Evolutionary conservation across 1,140 invertebrate genomes (phyloP).

Genomic region (Pararge aegeria): DNA sequence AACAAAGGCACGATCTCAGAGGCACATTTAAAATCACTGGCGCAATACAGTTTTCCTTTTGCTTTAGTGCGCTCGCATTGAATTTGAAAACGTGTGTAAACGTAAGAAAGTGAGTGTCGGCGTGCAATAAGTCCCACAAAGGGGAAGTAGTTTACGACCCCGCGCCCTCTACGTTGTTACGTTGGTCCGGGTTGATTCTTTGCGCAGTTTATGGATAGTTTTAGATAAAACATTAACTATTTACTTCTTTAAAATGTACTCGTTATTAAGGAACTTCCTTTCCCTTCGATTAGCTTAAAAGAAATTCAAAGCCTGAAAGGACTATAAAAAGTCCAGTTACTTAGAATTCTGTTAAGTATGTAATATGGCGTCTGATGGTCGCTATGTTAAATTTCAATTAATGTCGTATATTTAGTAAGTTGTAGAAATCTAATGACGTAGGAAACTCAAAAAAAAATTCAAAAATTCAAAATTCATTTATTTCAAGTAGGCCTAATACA

Average conservation of each 20-base stretch:
- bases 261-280: not conserved
- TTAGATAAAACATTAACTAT: conserved; percentile 25
- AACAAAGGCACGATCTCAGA: conserved; percentile 9
- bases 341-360: no score
- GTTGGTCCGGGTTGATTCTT: conserved; percentile 67
- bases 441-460: no score
- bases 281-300: no score
- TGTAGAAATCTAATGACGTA: no score
- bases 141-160: conserved; percentile 70
- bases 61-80: conserved; percentile 22
- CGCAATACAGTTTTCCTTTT: conserved; percentile 17
- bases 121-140: conserved; percentile 28
- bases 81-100: conserved; percentile 42
- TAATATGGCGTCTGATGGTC: no score
- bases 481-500: no score
- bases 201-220: conserved; percentile 44
- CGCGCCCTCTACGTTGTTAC: conserved; percentile 57
- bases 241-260: not conserved
- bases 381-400: no score
- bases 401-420: no score
- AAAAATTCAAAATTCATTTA: no score
- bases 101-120: conserved; percentile 55
- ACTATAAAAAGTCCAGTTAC: no score
- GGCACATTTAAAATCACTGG: conserved; percentile 14
- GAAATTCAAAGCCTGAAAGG: no score